Evolutionary conservation across 2,113 vertebrate species (phyloP).

Genomic region (Nothoprocta perdicaria): DNA sequence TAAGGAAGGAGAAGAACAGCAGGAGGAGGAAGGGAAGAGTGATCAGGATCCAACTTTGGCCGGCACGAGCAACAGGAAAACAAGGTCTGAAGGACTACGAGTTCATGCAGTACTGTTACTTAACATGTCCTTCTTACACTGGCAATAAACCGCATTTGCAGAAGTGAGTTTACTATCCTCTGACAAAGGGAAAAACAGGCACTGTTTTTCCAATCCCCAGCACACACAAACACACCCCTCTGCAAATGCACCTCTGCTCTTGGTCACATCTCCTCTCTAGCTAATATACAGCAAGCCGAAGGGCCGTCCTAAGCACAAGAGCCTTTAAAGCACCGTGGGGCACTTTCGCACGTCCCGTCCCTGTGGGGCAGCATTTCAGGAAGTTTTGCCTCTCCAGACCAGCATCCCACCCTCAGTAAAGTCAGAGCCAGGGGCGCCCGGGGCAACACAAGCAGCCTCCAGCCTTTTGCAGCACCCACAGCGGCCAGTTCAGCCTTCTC

Average conservation of each 20-base stretch:
- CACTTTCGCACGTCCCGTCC: not conserved
- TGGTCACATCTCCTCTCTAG: rapidly evolving
- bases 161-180: not conserved
- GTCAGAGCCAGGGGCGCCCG: too few relatives aligned
- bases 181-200: not conserved
- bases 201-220: not conserved
- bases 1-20: slow-evolving; percentile 15
- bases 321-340: not conserved
- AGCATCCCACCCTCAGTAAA: not conserved
- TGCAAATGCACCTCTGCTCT: not conserved
- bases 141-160: not conserved
- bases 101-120: not conserved
- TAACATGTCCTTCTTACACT: not conserved
- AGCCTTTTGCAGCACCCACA: not conserved
- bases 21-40: slow-evolving; percentile 18
- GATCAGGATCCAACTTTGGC: slow-evolving; percentile 31
- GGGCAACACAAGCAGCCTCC: not conserved
- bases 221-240: not conserved
- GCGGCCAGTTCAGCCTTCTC: not conserved
- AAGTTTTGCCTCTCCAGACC: rapidly evolving
- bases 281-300: not conserved
- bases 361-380: not conserved
- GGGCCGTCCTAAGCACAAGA: not conserved
- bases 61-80: rapidly evolving
- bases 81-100: not conserved